Conservation (phyloP, 1,140 invertebrate species). For the Drosophila setifemur region DNA sequence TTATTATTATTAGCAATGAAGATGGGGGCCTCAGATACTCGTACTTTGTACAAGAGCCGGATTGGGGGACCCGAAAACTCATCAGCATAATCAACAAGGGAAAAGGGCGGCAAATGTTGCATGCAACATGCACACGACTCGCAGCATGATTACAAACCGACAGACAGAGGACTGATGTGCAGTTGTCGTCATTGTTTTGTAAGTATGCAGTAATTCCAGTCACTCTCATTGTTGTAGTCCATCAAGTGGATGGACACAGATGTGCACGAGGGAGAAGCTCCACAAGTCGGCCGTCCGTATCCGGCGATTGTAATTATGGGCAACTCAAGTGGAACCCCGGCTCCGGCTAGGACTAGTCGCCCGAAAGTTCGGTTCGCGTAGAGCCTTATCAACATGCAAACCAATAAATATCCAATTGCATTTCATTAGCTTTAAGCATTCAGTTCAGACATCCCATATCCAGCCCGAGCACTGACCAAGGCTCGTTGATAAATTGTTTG, state of each 20-base stretch:
- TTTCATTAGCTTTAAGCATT: constrained; percentile 45
- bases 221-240: constrained; percentile 37
- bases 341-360: background rate
- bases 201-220: constrained; percentile 44
- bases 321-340: constrained; percentile 44
- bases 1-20: constrained; percentile 53
- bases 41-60: too few species aligned
- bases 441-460: too few species aligned
- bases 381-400: constrained; percentile 35
- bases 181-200: constrained; percentile 50
- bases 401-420: constrained; percentile 58
- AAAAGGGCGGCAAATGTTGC: constrained; percentile 36
- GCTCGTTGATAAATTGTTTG: constrained; percentile 47
- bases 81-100: constrained; percentile 58
- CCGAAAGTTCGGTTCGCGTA: constrained; percentile 3
- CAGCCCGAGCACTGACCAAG: constrained; percentile 19
- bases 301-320: constrained; percentile 43
- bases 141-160: constrained; percentile 25
- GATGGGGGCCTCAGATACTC: constrained; percentile 36
- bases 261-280: constrained; percentile 7
- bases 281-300: constrained; percentile 1
- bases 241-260: constrained; percentile 41
- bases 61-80: constrained; percentile 31
- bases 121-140: constrained; percentile 54
- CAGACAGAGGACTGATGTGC: constrained; percentile 23